Conservation (phyloP, 2,113 vertebrate species). For the Syngnathus typhle region DNA sequence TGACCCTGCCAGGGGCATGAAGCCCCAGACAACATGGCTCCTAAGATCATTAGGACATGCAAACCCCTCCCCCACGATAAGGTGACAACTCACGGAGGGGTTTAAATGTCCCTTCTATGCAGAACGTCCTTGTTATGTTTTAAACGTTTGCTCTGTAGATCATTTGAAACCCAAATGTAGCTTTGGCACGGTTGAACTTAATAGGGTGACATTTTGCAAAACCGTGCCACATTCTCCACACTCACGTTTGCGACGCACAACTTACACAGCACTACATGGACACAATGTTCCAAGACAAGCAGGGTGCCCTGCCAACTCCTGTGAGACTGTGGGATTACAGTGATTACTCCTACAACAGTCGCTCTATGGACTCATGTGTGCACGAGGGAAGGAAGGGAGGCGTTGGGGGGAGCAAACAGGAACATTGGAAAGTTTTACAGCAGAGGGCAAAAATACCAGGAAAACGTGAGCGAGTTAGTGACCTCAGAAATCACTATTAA, state of each 20-base stretch:
- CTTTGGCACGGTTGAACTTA: slow-evolving; percentile 46
- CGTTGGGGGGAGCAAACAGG: background rate
- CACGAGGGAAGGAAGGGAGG: background rate
- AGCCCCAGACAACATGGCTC: no score
- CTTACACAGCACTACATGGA: slow-evolving; percentile 44
- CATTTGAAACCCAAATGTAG: slow-evolving; percentile 50
- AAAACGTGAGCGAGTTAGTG: slow-evolving; percentile 51
- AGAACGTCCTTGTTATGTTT: background rate
- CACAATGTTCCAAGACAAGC: slow-evolving; percentile 52
- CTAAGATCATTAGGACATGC: no score
- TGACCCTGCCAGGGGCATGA: no score
- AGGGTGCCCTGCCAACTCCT: slow-evolving; percentile 44
- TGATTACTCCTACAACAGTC: slow-evolving; percentile 42
- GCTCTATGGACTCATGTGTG: slow-evolving; percentile 41
- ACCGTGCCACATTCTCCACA: slow-evolving; percentile 56
- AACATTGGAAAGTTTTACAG: slow-evolving; percentile 40
- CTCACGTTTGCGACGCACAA: slow-evolving; percentile 45
- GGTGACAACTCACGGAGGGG: no score
- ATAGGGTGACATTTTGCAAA: slow-evolving; percentile 53
- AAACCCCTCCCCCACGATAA: no score
- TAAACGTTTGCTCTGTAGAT: background rate
- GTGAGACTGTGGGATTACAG: slow-evolving; percentile 45
- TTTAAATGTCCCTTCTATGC: background rate
- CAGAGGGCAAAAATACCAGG: slow-evolving; percentile 37
- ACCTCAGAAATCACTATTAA: slow-evolving; percentile 56